These are phyloP conservation scores for Brotula barbata DNA, from an alignment of 2,797 vertebrate genomes.

Conservation along the genomic window DNA sequence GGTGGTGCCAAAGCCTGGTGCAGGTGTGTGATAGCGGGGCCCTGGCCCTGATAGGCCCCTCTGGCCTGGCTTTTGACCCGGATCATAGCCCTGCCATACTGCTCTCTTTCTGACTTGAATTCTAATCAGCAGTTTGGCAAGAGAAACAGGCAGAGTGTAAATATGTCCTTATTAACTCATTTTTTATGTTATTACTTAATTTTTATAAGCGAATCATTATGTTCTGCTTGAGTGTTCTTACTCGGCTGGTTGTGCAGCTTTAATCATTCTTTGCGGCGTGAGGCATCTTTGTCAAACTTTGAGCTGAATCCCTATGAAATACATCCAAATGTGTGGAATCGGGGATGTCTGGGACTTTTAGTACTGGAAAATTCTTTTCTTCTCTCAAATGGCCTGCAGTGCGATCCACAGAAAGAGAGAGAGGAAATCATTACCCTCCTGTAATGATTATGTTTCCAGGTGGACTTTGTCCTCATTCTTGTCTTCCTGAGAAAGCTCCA, in stretches of 20 bases:
- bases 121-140: slow-evolving; percentile 48
- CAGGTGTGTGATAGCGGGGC: slow-evolving; percentile 42
- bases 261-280: slow-evolving; percentile 20
- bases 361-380: slow-evolving; percentile 52
- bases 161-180: too few species aligned
- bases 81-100: slow-evolving; percentile 49
- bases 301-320: slow-evolving; percentile 17
- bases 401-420: slow-evolving; percentile 53
- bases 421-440: slow-evolving; percentile 64
- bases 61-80: slow-evolving; percentile 53
- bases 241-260: slow-evolving; percentile 15
- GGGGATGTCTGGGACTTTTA: slow-evolving; percentile 23
- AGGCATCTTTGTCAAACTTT: slow-evolving; percentile 30
- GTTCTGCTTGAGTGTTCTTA: slow-evolving; percentile 13
- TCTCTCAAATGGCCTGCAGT: slow-evolving; percentile 47
- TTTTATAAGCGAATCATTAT: slow-evolving; percentile 3
- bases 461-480: slow-evolving; percentile 57
- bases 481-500: slow-evolving; percentile 53
- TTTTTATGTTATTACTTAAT: slow-evolving; percentile 7
- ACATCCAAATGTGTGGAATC: slow-evolving; percentile 37
- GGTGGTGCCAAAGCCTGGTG: slow-evolving; percentile 33
- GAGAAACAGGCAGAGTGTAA: too few species aligned
- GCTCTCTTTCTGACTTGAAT: slow-evolving; percentile 61
- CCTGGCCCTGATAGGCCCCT: slow-evolving; percentile 55
- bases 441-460: slow-evolving; percentile 67